phyloP scores from a whole-genome alignment of 1,140 invertebrate species.

The Drosophila melanica region DNA sequence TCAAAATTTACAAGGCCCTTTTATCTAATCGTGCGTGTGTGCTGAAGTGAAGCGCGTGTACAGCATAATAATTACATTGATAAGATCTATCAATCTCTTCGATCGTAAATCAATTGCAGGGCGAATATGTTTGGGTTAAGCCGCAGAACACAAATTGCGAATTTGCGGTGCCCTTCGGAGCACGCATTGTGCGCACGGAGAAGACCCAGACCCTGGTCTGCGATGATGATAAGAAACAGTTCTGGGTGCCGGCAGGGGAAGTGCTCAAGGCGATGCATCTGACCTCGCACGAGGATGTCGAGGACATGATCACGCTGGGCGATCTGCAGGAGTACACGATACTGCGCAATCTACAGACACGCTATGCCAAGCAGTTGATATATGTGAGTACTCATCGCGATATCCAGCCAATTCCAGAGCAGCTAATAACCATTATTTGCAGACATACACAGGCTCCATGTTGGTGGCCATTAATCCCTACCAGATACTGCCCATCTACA shows the following conservation, averaged over 20 bases:
- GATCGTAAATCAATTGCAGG: conserved; percentile 84
- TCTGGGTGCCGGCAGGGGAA: conserved; percentile 85
- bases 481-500: conserved; percentile 96
- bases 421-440: conserved; percentile 55
- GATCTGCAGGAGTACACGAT: conserved; percentile 97
- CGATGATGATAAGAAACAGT: conserved; percentile 91
- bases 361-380: conserved; percentile 94
- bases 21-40: conserved; percentile 29
- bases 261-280: conserved; percentile 93
- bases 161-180: conserved; percentile 93
- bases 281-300: conserved; percentile 93
- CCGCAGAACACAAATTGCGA: conserved; percentile 87
- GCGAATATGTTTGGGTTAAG: conserved; percentile 95
- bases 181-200: conserved; percentile 90
- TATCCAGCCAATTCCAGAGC: no score
- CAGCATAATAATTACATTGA: conserved; percentile 24
- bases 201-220: conserved; percentile 90
- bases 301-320: conserved; percentile 97
- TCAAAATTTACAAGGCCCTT: neutral
- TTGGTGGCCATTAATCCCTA: conserved; percentile 97
- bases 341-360: conserved; percentile 94
- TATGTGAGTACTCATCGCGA: conserved; percentile 88
- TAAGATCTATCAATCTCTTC: conserved; percentile 7
- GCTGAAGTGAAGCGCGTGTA: conserved; percentile 30
- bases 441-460: conserved; percentile 97